Evolutionary conservation across 1,140 invertebrate species (phyloP).

Genomic region (Battus philenor): DNA sequence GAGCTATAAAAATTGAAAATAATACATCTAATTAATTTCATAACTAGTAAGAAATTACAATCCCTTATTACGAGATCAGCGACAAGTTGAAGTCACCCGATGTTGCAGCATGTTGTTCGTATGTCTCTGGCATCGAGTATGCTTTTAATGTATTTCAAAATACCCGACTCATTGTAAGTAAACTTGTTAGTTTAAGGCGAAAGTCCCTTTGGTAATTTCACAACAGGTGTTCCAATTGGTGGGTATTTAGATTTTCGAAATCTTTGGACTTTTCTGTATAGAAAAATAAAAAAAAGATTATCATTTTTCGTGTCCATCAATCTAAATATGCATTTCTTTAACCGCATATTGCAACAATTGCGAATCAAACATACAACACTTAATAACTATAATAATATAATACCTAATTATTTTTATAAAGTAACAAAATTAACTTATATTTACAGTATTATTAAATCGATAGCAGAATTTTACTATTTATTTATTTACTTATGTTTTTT

Average conservation of each 20-base stretch:
- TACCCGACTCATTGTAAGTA: background rate
- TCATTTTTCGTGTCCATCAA: conserved; percentile 54
- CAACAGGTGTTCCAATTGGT: conserved; percentile 61
- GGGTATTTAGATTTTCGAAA: conserved; percentile 56
- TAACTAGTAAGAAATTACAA: conserved; percentile 74
- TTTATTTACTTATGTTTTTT: conserved; percentile 36
- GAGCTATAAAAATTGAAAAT: conserved; percentile 76
- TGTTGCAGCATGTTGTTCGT: conserved; percentile 26
- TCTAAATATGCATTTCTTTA: conserved; percentile 64
- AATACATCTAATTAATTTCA: conserved; percentile 76
- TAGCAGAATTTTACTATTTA: conserved; percentile 69
- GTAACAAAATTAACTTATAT: conserved; percentile 76
- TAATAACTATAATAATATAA: conserved; percentile 72
- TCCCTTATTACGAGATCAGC: conserved; percentile 74
- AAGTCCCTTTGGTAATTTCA: conserved; percentile 57
- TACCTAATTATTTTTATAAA: conserved; percentile 74
- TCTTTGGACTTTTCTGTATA: conserved; percentile 66
- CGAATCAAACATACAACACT: conserved; percentile 74
- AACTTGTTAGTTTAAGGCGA: conserved; percentile 15
- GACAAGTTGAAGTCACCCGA: conserved; percentile 60
- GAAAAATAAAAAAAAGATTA: conserved; percentile 37
- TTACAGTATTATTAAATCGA: conserved; percentile 71
- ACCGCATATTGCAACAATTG: conserved; percentile 72
- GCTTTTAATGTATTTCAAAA: background rate
- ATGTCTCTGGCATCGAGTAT: background rate